Evolutionary conservation across 2,797 vertebrate species (phyloP), one percentile per base, ranked within the genome.

Genomic region (Odontamblyopus rebecca): DNA sequence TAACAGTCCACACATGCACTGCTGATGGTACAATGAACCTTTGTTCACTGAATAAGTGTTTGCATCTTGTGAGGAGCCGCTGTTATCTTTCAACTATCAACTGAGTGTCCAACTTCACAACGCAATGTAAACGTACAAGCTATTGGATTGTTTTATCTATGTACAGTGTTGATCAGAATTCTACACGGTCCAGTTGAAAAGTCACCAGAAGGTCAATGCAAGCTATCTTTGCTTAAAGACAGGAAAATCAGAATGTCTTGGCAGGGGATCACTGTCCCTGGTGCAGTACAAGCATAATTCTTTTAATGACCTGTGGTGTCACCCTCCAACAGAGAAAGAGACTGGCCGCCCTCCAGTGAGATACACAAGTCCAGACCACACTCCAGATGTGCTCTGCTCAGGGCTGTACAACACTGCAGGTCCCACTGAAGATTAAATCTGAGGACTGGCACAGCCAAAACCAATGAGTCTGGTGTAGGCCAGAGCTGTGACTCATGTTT

Each of bases 341-440:
- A 61, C 84, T 93, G 92, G 91, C 82, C 44, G 16, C 11, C 59
- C 71, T 89, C 90, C 92, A 93, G 79, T 74, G 78, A 74, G 79
- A 86, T 78, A 71, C 84, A 89, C 88, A 85, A 82, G 80, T 80
- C 74, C 80, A 88, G 86, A 90, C 87, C 80, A 75, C 83, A 76
- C 76, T 90, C 91, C 92, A 93, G 91, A 93, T 92, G 93, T 92
- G 83, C 75, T 89, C 84, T 76, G 78, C 79, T 78, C 84, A 83
- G 84, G 74, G 83, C 71, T 84, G 75, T 59, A 35, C 63, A 67
- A 81, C 65, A 66, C 84, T 66, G 78, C 73, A 84, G 80, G 81
- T 81, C 88, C 79, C 82, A 88, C 81, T 71, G 74, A 83, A 81
- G 72, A 73, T 82, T 70, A 85, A 56, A 79, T 85, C 84, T 79